Base-by-base conservation (phyloP, 2,797 vertebrate species). In the Carapus acus region DNA sequence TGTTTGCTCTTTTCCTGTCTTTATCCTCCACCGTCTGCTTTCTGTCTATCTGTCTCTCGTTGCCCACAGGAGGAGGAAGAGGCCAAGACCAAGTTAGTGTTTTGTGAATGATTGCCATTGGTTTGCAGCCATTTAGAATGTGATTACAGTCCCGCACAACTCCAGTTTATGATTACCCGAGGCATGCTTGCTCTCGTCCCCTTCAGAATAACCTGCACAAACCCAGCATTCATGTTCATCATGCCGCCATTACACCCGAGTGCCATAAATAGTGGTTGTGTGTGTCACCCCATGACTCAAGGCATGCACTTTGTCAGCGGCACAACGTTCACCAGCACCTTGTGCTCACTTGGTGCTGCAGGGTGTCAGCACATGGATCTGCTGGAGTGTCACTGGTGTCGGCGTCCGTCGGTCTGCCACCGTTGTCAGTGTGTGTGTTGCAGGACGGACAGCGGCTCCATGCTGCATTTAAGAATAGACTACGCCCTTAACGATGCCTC, bases 11-110 rank as follows among this genome's bases (percentile, higher is more conserved):
- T 43, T 62, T 41, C 27, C 54, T 27, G 36, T 33, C 58, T 47
- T 76, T 65, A 42, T 46, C 80, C 55, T 78, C 83, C 75, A 54
- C 73, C 59, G 23, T 88, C 52, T 67, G 4, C 24, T 27, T 9
- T 27, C 24, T 27, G 5, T 27, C 24, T 27, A 4, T 27, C 24
- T 9, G 58, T 8, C 51, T 49, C 86, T 75, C 83, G 71, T 74
- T 61, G 60, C 79, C 88, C 86, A 64, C 89, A 95, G 93, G 89
- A 85, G 83, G 81, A 85, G 72, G 75, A 71, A 33, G 65, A 76
- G 47, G 71, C 89, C 76, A 54, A 78, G 81, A 86, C 74, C 88
- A 93, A 92, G 93, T 96, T 92, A 94, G 93, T 96, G 90, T 86
- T 4, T n/a, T 71, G 3, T 54, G 60, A 73, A 71, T 73, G 58